Conservation (phyloP, 2,888 invertebrate genomes). For the Macrosiphum euphorbiae region DNA sequence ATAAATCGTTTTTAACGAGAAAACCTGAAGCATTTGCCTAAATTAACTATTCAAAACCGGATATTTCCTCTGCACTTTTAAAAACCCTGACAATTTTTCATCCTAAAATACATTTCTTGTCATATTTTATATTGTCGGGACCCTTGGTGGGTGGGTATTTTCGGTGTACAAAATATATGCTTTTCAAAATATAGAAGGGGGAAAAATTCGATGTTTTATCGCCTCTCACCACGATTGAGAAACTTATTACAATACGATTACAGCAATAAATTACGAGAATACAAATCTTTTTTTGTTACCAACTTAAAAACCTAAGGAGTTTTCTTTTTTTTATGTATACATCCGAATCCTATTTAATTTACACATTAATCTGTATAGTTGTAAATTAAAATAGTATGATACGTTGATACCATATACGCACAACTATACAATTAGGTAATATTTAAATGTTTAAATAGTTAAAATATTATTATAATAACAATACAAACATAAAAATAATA, state of each 20-base stretch:
- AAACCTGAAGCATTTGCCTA: slow-evolving; percentile 47
- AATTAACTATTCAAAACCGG: slow-evolving; percentile 54
- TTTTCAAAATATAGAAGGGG: background rate
- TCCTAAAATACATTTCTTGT: slow-evolving; percentile 23
- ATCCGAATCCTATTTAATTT: background rate
- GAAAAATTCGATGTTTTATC: slow-evolving; percentile 40
- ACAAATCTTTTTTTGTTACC: background rate
- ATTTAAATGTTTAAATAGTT: background rate
- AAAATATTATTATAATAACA: background rate
- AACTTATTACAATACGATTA: slow-evolving; percentile 42
- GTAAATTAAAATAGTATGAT: background rate
- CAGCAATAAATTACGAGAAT: slow-evolving; percentile 9
- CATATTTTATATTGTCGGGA: slow-evolving; percentile 31
- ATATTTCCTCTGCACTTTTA: slow-evolving; percentile 29
- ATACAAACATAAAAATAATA: background rate
- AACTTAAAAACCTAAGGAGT: background rate
- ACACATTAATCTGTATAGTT: background rate
- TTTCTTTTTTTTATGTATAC: background rate
- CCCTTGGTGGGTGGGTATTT: slow-evolving; percentile 15
- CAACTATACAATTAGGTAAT: background rate
- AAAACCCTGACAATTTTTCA: slow-evolving; percentile 50
- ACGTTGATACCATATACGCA: background rate
- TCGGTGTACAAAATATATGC: background rate
- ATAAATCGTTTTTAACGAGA: slow-evolving; percentile 62
- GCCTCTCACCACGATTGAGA: slow-evolving; percentile 36